phyloP scores from a whole-genome alignment of 2,888 invertebrate species.

The Mamestra brassicae region DNA sequence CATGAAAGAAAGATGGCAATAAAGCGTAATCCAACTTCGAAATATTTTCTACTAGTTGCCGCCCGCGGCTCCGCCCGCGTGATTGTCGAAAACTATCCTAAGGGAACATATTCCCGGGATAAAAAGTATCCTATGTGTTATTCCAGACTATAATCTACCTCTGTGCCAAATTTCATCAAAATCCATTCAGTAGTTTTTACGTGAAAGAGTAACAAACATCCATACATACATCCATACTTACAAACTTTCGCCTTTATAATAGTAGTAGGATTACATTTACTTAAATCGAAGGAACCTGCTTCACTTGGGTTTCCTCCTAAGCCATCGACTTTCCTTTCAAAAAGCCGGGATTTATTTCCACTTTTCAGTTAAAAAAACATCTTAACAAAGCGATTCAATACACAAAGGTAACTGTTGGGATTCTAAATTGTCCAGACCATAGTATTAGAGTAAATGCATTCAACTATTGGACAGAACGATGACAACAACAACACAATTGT shows the following conservation, averaged over 20 bases:
- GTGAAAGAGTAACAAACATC: too few species aligned
- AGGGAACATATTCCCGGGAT: too few species aligned
- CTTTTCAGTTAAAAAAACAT: conserved; percentile 76
- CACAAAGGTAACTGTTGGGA: conserved; percentile 46
- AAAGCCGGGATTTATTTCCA: conserved; percentile 77
- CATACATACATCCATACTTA: too few species aligned
- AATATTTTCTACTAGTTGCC: conserved; percentile 64
- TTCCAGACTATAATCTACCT: too few species aligned
- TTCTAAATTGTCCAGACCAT: conserved; percentile 44
- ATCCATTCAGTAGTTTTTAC: too few species aligned
- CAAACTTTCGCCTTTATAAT: too few species aligned
- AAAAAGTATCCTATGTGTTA: too few species aligned
- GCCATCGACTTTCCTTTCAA: conserved; percentile 60
- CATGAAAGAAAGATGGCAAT: background rate
- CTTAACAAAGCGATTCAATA: conserved; percentile 68
- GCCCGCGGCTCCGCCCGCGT: too few species aligned
- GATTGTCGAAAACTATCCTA: too few species aligned
- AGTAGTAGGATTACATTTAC: conserved; percentile 61
- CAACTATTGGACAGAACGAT: background rate
- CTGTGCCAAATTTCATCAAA: too few species aligned
- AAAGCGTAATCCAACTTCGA: conserved; percentile 21
- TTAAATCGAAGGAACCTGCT: conserved; percentile 57
- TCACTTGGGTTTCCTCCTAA: conserved; percentile 55
- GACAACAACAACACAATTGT: conserved; percentile 14
- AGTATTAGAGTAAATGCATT: conserved; percentile 41